Evolutionary conservation across 1,140 invertebrate genomes (phyloP).

Genomic region (Anoplolepis gracilipes): DNA sequence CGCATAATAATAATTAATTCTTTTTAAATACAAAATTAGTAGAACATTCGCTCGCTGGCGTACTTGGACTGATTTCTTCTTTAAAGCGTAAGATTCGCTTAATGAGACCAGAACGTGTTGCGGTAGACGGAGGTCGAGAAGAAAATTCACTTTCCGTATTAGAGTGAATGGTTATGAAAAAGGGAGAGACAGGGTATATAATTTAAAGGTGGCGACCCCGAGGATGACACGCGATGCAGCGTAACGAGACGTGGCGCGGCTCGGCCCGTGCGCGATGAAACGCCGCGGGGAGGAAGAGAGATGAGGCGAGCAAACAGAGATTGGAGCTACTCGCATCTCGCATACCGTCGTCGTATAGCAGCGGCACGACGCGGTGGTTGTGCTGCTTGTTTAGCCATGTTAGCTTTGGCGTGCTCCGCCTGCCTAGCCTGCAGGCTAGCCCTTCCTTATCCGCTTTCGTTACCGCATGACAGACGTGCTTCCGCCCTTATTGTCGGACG

Average conservation of each 20-base stretch:
- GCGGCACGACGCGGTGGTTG: constrained; percentile 57
- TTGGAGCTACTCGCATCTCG: constrained; percentile 63
- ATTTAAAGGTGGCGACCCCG: constrained; percentile 64
- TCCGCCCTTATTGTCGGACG: constrained; percentile 58
- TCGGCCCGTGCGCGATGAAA: constrained; percentile 21
- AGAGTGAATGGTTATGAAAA: constrained; percentile 7
- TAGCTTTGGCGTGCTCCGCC: constrained; percentile 67
- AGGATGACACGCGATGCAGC: background rate
- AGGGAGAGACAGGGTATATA: background rate
- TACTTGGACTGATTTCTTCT: constrained; percentile 1
- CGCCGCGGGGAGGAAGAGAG: background rate
- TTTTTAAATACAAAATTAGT: constrained; percentile 35
- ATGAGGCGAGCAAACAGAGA: constrained; percentile 62
- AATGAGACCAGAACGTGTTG: background rate
- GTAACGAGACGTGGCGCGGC: constrained; percentile 13
- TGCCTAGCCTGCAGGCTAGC: constrained; percentile 49
- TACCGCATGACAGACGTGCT: constrained; percentile 59
- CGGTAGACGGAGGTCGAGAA: background rate
- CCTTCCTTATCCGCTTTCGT: constrained; percentile 64
- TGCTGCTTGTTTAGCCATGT: constrained; percentile 71
- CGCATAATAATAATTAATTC: background rate
- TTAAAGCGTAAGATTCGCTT: constrained; percentile 4
- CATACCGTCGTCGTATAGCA: constrained; percentile 60
- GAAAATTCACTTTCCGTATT: constrained; percentile 38
- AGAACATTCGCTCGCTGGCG: background rate